Base-by-base conservation (phyloP, 1,140 invertebrate genomes). In the Dolichoris vasculosae region DNA sequence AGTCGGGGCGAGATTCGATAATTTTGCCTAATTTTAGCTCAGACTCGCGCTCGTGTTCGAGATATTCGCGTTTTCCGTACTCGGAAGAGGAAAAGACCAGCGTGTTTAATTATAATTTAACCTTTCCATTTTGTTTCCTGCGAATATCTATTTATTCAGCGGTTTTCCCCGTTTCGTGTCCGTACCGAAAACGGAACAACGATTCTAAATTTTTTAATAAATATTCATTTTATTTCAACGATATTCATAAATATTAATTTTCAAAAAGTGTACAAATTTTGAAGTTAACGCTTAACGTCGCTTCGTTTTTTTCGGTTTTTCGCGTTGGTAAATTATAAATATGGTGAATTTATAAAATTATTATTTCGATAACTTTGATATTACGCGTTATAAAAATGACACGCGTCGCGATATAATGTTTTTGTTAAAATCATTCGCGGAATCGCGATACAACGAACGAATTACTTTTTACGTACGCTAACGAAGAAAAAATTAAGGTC, bases 1-100 rank as follows among this genome's bases (percentile, higher is more conserved):
- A 63, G 73, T 77, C 67, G 40, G 48, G 30, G 46, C 35, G 71
- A 78, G 82, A 84, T 88, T 59, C 4, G 23, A 26, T 55, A 55
- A 17, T 55, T 59, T 55, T 26, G 23, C 2, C 1, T 9, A 59
- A 59, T 59, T 59, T 59, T 9, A 26, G 20, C 55, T 59, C 2
- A 20, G 4, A 26, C 3, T 9, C 23, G 23, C 23, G 55, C 55
- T 59, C 23, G 23, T 59, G 55, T 26, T 59, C 23, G 9, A 59
- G 23, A 26, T 26, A 59, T 59, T 59, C 55, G 13, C 6, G 23
- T 59, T 26, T 26, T 59, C 51, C 55, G 23, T 26, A 59, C 55
- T 59, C 4, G 23, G 9, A 26, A 26, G 23, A 4, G 23, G 4
- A 9, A 59, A 59, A 26, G 55, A 26, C 55, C 9, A 26, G 55